These are phyloP conservation scores for Agrypnus murinus DNA, from an alignment of 2,888 invertebrate genomes.

Conservation along the genomic window DNA sequence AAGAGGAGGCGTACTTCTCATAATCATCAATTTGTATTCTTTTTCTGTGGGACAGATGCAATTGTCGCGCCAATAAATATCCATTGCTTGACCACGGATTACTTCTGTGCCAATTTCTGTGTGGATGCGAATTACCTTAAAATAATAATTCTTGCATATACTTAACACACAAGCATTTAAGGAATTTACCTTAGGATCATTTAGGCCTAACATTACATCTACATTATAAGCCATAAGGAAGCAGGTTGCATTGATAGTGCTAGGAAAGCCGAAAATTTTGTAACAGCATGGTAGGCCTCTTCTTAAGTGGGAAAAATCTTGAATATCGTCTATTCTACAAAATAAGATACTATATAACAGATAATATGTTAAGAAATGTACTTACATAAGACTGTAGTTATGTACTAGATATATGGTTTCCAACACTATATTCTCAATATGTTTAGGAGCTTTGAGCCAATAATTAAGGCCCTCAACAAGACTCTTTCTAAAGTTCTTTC, in stretches of 20 bases:
- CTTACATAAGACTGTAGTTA: not conserved
- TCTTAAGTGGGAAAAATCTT: conserved; percentile 4
- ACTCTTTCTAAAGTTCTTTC: not conserved
- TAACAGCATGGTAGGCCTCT: not conserved
- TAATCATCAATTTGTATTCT: conserved; percentile 5
- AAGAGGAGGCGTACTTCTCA: not conserved
- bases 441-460: not conserved
- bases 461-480: not conserved
- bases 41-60: conserved; percentile 6
- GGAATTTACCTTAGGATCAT: not conserved
- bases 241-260: not conserved
- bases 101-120: not conserved
- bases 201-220: too few relatives aligned
- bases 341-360: not conserved
- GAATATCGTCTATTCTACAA: conserved; percentile 8
- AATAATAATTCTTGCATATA: not conserved
- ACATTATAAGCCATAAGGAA: not conserved
- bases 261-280: not conserved
- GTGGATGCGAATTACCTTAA: not conserved
- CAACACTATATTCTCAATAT: not conserved
- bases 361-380: not conserved
- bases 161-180: not conserved
- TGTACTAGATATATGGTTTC: not conserved
- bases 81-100: conserved; percentile 1
- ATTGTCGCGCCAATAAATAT: conserved; percentile 8